Evolutionary conservation across 2,888 invertebrate genomes (phyloP), one percentile per base, ranked within the genome.

Genomic region (Rotaria sp.): DNA sequence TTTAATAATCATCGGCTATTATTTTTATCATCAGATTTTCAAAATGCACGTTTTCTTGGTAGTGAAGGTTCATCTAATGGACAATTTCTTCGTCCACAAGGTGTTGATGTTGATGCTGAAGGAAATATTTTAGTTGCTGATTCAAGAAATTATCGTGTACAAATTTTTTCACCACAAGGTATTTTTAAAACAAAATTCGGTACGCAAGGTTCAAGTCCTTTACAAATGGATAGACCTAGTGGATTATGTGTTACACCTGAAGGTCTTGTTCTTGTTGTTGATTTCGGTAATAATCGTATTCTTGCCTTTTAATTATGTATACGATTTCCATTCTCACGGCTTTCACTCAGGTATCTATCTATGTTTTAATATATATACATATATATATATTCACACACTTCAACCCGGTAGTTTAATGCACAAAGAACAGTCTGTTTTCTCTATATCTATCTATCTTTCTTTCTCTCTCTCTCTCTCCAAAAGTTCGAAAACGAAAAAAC

Each of bases 1-100:
- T 97, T 97, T 91, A 97, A 97, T 91, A 96, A 96, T 91, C 97
- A 97, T 91, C 94, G 96, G 18, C 91, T 97, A 86, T 93, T 96
- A 87, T 93, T 95, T 88, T 94, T 96, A 87, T 94, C 95, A 89
- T 93, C 94, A 1, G 91, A 92, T 88, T 92, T 92, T 88, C 90
- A 91, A 87, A 89, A 89, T 13, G 92, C 92, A 21, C 89, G 92
- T 50, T 93, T 92, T 89, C 90, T 93, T 59, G 93, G 93, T 26
- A 90, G 90, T 74, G 93, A 93, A 89, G 93, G 93, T 13, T 93
- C 93, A 85, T 92, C 93, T 59, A 93, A 93, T 87, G 94, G 94
- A 88, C 94, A 94, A 89, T 90, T 94, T 89, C 92, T 93, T 89
- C 88, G 90, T 85, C 91, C 90, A 21, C 96, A 96, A 88, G 96